A percentile compares a stretch with the other conserved stretches of the same genome.
phyloP scores from a whole-genome alignment of 2,888 invertebrate genomes.

The Drosophila antonietae region DNA sequence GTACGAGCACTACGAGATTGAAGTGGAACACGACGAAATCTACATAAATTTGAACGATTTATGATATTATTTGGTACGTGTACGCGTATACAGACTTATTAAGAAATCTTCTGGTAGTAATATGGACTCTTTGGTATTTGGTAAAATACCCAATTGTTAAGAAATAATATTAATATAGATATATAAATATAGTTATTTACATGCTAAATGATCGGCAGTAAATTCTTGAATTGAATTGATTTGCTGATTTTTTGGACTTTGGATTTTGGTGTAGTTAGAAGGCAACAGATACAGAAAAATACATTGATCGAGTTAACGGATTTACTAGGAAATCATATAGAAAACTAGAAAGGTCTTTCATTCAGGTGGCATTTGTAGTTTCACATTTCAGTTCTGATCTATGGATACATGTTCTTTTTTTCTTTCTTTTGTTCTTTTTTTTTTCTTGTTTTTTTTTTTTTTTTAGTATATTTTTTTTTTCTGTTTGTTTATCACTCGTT shows the following conservation, averaged over 20 bases:
- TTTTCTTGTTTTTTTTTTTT: background rate
- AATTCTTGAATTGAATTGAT: conserved; percentile 28
- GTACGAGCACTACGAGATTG: background rate
- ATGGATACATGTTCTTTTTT: conserved; percentile 8
- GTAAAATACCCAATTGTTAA: conserved; percentile 79
- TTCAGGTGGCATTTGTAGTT: conserved; percentile 50
- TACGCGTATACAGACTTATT: conserved; percentile 81
- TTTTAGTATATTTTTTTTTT: conserved; percentile 13
- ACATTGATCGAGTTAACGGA: conserved; percentile 49
- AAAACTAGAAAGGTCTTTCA: conserved; percentile 50
- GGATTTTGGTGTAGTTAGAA: conserved; percentile 34
- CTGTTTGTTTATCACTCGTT: conserved; percentile 26
- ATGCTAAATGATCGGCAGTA: conserved; percentile 49
- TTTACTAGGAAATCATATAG: conserved; percentile 45
- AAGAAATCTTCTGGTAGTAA: conserved; percentile 85
- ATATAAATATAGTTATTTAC: conserved; percentile 42
- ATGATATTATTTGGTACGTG: conserved; percentile 21
- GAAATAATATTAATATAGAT: conserved; percentile 24
- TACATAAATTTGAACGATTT: conserved; percentile 22
- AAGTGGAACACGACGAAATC: conserved; percentile 18
- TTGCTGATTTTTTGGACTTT: conserved; percentile 23
- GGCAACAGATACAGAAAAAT: conserved; percentile 55
- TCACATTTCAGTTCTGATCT: conserved; percentile 57
- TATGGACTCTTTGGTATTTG: conserved; percentile 84
- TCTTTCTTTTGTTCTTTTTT: background rate